Base-by-base conservation (phyloP, 2,888 invertebrate genomes). In the Synanthedon tipuliformis region DNA sequence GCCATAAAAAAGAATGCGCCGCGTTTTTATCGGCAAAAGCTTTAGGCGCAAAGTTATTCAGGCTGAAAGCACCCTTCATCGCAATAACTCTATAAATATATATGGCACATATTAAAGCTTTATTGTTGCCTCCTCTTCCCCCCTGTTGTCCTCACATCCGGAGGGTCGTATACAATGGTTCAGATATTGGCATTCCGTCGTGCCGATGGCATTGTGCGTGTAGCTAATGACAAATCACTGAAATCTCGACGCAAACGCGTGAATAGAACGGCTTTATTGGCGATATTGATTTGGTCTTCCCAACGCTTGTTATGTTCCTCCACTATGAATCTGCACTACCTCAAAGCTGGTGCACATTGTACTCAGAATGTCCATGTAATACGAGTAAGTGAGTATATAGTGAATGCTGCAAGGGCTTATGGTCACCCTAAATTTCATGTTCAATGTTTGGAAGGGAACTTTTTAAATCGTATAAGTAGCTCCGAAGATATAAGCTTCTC, bases 181-280 rank as follows among this genome's bases (percentile, higher is more conserved):
- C 64, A 64, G 78, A 79, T 82, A 83, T 82, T 83, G 81, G 78
- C 81, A 82, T 83, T 81, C 81, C 82, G 61, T 58, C 62, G 63
- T 66, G 59, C 64, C 72, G 71, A 71, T 71, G 65, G 69, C 59
- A 80, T 84, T 84, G 82, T 82, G 59, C 61, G 60, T 49, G 50
- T 53, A 59, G 73, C 82, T 80, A 82, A 82, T 83, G 81, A 81
- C 75, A 75, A 74, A 72, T 78, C 71, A 69, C 69, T 73, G 72
- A 78, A 78, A 83, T 81, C 82, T 75, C 73, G 54, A 62, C 59
- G 55, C 55, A 57, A 59, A 55, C 59, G 56, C 55, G 57, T 59
- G 61, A 60, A 62, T 59, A 11, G 45, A 45, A 15, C 34, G 59
- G 51, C 50, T 53, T 51, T 54, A 49, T 57, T 57, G 57, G 40